These are phyloP conservation scores for Drosophila tsacasi DNA, from an alignment of 1,140 invertebrate species.

Conservation along the genomic window DNA sequence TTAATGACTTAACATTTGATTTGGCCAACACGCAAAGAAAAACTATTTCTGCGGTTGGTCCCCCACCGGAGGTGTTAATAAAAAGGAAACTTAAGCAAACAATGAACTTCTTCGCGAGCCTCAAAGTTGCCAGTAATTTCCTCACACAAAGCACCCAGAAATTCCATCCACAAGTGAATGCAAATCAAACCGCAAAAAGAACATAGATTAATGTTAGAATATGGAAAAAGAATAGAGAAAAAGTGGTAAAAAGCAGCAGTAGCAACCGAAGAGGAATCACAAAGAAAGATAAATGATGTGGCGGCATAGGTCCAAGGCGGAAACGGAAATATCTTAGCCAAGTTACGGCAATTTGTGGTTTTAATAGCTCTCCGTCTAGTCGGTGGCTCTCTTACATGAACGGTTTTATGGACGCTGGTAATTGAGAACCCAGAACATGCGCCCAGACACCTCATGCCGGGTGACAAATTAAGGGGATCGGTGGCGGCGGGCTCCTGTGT, in stretches of 20 bases:
- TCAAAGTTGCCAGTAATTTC: conserved; percentile 23
- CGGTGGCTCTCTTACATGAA: conserved; percentile 25
- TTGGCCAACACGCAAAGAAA: background rate
- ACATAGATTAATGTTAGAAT: conserved; percentile 39
- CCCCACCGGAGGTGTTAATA: conserved; percentile 9
- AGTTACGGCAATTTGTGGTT: conserved; percentile 79
- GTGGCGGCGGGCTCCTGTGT: conserved; percentile 3
- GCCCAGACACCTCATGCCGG: conserved; percentile 50
- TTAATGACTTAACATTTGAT: conserved; percentile 16
- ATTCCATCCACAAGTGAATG: conserved; percentile 19
- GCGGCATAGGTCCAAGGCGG: conserved; percentile 46
- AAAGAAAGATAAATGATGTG: conserved; percentile 60
- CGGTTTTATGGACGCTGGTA: conserved; percentile 57
- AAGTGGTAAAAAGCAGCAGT: conserved; percentile 1
- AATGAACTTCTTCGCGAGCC: conserved; percentile 15
- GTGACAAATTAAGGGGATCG: conserved; percentile 27
- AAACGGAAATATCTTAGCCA: conserved; percentile 76
- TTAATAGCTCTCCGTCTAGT: conserved; percentile 50
- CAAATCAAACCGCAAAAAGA: conserved; percentile 44
- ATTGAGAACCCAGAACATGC: conserved; percentile 54
- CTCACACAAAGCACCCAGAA: conserved; percentile 10
- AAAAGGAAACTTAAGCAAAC: conserved; percentile 32
- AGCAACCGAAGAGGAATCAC: conserved; percentile 16
- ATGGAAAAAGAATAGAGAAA: conserved; percentile 11
- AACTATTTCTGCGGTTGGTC: conserved; percentile 17